These are phyloP conservation scores for Boleophthalmus pectinirostris DNA, from an alignment of 2,113 vertebrate genomes.

Conservation along the genomic window DNA sequence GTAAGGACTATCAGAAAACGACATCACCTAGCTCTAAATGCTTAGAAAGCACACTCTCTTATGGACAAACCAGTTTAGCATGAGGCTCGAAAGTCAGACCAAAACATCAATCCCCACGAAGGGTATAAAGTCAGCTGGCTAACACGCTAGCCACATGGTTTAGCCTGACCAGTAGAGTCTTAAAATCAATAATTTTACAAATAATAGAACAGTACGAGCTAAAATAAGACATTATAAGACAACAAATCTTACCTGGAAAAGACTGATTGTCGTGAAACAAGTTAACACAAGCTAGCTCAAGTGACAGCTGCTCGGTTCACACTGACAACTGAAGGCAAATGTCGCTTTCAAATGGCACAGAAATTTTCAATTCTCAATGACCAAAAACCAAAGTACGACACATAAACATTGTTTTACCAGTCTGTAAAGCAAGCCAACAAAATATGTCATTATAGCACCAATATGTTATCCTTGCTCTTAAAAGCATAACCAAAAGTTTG, in stretches of 20 bases:
- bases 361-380: neutral
- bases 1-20: neutral
- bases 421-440: neutral
- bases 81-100: neutral
- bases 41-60: neutral
- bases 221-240: neutral
- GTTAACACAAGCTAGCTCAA: slow-evolving; percentile 6
- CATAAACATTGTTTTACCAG: neutral
- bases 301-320: slow-evolving; percentile 61
- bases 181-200: neutral
- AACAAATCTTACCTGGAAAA: slow-evolving; percentile 45
- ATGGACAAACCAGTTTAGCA: neutral
- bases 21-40: neutral
- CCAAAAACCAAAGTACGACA: neutral
- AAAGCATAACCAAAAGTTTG: neutral
- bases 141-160: slow-evolving; percentile 11
- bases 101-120: neutral
- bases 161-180: neutral
- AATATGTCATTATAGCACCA: neutral
- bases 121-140: neutral
- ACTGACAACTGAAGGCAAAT: slow-evolving; percentile 28
- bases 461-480: neutral
- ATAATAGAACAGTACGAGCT: neutral
- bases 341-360: slow-evolving; percentile 19
- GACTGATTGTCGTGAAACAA: slow-evolving; percentile 19